These are phyloP conservation scores for Oedothorax gibbosus DNA, from an alignment of 1,140 invertebrate species.

Conservation along the genomic window DNA sequence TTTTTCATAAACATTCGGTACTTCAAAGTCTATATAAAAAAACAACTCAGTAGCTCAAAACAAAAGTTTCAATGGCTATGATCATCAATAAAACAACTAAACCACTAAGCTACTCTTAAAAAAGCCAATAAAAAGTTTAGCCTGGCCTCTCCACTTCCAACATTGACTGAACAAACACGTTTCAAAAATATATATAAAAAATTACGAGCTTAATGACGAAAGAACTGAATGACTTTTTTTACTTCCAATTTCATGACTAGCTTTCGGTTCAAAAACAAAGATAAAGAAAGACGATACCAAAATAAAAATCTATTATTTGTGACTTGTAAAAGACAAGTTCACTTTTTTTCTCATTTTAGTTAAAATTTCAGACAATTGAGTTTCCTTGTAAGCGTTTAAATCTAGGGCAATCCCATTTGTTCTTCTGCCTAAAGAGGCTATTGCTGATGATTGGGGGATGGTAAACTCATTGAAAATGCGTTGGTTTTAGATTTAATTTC, in stretches of 20 bases:
- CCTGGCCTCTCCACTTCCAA: constrained; percentile 5
- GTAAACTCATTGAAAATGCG: too few species aligned
- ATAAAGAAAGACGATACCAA: constrained; percentile 9
- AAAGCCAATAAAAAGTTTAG: constrained; percentile 54
- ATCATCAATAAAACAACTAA: constrained; percentile 49
- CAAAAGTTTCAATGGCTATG: neutral
- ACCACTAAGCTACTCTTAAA: constrained; percentile 24
- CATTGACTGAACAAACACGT: constrained; percentile 49
- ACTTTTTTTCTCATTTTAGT: constrained; percentile 49
- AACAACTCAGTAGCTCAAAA: too few species aligned
- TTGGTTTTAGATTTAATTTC: too few species aligned
- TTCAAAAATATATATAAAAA: constrained; percentile 38
- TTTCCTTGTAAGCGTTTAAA: constrained; percentile 59
- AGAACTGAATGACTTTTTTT: constrained; percentile 24
- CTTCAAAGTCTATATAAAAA: too few species aligned
- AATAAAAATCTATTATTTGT: constrained; percentile 61
- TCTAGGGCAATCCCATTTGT: constrained; percentile 58
- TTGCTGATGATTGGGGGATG: constrained; percentile 39
- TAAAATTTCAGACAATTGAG: constrained; percentile 61
- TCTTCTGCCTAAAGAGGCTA: constrained; percentile 43
- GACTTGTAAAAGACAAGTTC: constrained; percentile 54
- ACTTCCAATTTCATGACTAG: neutral
- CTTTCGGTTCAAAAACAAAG: constrained; percentile 14
- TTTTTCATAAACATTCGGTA: too few species aligned
- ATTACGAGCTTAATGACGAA: constrained; percentile 52